Base-by-base conservation (phyloP, 2,797 vertebrate genomes). In the Sebastes aleutianus region DNA sequence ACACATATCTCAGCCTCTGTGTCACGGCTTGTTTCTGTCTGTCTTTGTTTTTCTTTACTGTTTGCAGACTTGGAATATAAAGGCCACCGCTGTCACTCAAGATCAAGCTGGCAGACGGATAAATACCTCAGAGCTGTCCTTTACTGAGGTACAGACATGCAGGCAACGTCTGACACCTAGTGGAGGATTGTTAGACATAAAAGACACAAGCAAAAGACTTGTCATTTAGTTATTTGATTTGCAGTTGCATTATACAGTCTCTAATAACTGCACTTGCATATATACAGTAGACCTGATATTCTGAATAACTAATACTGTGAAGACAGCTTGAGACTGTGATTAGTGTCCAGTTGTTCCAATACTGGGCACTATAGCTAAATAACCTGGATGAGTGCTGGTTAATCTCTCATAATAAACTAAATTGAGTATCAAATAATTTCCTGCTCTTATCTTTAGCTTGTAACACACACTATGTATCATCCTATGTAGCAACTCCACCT, bases 131-230 rank as follows among this genome's bases (percentile, higher is more conserved):
- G 34, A 61, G 29, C 10, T 11, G 26, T 47, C 4, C 47, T 12
- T n/a, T 7, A n/a, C n/a, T 20, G 61, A 75, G 27, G 18, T 4
- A 31, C 4, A 56, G 5, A 43, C 22, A 58, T 10, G 47, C 43
- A 73, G 79, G 85, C 9, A 1, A 84, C 64, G 82, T 43, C 79
- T 93, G 94, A 90, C 94, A 90, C 79, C 94, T 95, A 82, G 89
- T 94, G 94, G 91, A 68, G 3, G 31, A 63, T 13, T 26, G 56
- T 13, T 16, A 1, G 50, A 36, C 18, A 8, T 6, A 22, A 22
- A 16, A 39, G 1, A 22, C 0, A 24, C 7, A 10, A 18, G 31
- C 32, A 32, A 9, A 50, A 27, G 4, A 50, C 6, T 0, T 43
- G 16, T 1, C 0, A n/a, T n/a, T 34, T 16, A 61, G 12, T 50